Percentiles rank a stretch among this genome's conserved stretches.
These are phyloP conservation scores for Chloroceryle aenea DNA, from an alignment of 2,113 vertebrate genomes.

Conservation along the genomic window DNA sequence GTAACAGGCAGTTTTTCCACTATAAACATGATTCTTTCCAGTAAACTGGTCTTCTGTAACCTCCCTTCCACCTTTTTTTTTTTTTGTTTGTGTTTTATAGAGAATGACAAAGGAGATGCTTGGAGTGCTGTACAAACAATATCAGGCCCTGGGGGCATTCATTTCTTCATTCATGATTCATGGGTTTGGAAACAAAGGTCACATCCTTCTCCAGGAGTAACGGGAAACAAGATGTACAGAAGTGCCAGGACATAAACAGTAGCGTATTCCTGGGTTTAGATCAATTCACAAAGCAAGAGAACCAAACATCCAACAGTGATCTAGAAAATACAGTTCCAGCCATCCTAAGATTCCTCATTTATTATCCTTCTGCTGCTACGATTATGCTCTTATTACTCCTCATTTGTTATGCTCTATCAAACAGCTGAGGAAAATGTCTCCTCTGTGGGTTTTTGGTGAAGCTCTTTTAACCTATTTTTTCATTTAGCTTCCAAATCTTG, in stretches of 20 bases:
- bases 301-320: not conserved
- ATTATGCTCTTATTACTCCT: not conserved
- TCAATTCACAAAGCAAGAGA: not conserved
- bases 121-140: not conserved
- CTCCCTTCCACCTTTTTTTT: not conserved
- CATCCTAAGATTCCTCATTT: not conserved
- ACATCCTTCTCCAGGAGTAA: not conserved
- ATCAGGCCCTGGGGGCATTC: not conserved
- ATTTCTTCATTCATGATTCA: not conserved
- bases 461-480: not conserved
- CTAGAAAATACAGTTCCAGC: not conserved
- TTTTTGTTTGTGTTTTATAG: not conserved
- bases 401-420: not conserved
- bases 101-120: not conserved
- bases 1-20: not conserved
- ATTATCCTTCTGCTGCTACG: not conserved
- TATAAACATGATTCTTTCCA: not conserved
- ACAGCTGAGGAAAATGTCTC: not conserved
- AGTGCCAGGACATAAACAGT: not conserved
- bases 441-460: not conserved
- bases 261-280: not conserved
- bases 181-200: slow-evolving; percentile 14
- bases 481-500: not conserved
- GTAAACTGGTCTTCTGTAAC: not conserved
- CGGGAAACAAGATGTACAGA: not conserved